Evolutionary conservation across 2,113 vertebrate species (phyloP).

Genomic region (Cariama cristata): DNA sequence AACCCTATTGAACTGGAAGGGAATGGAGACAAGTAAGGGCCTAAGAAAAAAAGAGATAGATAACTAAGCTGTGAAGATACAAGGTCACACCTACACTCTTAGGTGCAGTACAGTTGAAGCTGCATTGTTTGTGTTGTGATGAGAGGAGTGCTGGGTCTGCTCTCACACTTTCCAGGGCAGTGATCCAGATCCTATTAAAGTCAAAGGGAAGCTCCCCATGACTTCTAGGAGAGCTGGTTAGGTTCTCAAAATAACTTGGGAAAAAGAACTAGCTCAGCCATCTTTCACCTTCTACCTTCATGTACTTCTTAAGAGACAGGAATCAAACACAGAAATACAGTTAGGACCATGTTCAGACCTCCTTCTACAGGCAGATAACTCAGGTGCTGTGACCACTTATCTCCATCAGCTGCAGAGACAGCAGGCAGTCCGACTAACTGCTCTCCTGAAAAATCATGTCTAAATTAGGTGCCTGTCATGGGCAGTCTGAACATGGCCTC

Average conservation of each 20-base stretch:
- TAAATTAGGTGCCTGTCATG: constrained; percentile 5
- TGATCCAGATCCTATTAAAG: background rate
- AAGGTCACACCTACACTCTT: constrained; percentile 19
- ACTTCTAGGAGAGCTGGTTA: background rate
- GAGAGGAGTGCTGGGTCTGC: background rate
- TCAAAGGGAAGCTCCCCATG: background rate
- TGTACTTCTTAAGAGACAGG: constrained; percentile 20
- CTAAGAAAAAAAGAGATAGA: background rate
- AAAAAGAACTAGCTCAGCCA: background rate
- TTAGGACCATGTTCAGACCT: constrained; percentile 8
- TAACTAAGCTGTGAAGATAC: constrained; percentile 30
- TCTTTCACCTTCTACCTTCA: background rate
- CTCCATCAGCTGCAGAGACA: background rate
- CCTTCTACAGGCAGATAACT: constrained; percentile 3
- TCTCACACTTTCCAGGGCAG: background rate
- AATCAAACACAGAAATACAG: constrained; percentile 4
- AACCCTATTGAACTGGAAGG: constrained; percentile 65
- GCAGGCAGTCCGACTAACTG: background rate
- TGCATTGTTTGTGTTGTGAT: constrained; percentile 24
- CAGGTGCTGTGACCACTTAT: background rate
- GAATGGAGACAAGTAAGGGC: constrained; percentile 61
- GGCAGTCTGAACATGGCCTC: background rate
- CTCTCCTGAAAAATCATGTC: background rate
- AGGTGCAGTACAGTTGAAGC: background rate
- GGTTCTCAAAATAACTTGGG: background rate